Evolutionary conservation across 2,113 vertebrate species (phyloP).

Genomic region (Nothobranchius kuhntae): DNA sequence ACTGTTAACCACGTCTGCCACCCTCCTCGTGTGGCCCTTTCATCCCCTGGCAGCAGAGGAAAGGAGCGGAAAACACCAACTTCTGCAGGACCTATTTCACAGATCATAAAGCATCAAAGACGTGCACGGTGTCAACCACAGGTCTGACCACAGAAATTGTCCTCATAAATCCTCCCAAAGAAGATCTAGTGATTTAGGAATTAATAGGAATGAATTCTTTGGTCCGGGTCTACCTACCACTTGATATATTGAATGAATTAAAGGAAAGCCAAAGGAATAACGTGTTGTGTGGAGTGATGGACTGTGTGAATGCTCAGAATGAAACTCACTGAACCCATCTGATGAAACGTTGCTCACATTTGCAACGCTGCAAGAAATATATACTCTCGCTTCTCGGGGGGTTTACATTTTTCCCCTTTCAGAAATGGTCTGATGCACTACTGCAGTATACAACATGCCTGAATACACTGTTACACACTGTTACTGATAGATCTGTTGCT

Average conservation of each 20-base stretch:
- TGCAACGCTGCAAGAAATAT: not conserved
- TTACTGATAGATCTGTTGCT: too few relatives aligned
- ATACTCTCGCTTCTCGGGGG: not conserved
- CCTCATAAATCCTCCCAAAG: constrained; percentile 43
- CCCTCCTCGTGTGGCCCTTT: constrained; percentile 25
- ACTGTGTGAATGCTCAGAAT: constrained; percentile 23
- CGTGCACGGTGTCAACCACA: constrained; percentile 39
- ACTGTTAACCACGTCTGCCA: constrained; percentile 42
- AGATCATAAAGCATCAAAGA: constrained; percentile 60
- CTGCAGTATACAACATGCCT: not conserved
- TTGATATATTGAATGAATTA: constrained; percentile 24
- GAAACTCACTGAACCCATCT: constrained; percentile 6
- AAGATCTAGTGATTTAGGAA: constrained; percentile 41
- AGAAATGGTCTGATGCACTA: not conserved
- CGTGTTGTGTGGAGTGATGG: constrained; percentile 31
- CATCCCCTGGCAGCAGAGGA: constrained; percentile 10
- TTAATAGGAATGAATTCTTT: constrained; percentile 21
- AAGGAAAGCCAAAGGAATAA: constrained; percentile 42
- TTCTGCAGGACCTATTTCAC: constrained; percentile 61
- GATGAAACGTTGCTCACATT: constrained; percentile 4
- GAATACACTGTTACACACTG: too few relatives aligned
- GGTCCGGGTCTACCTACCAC: not conserved
- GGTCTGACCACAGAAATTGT: constrained; percentile 36
- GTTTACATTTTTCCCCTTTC: not conserved
- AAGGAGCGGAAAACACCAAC: constrained; percentile 31